Percentiles rank a stretch among this genome's conserved stretches.
Evolutionary conservation across 2,113 vertebrate species (phyloP).

Genomic region (Lichenostomus cassidix): DNA sequence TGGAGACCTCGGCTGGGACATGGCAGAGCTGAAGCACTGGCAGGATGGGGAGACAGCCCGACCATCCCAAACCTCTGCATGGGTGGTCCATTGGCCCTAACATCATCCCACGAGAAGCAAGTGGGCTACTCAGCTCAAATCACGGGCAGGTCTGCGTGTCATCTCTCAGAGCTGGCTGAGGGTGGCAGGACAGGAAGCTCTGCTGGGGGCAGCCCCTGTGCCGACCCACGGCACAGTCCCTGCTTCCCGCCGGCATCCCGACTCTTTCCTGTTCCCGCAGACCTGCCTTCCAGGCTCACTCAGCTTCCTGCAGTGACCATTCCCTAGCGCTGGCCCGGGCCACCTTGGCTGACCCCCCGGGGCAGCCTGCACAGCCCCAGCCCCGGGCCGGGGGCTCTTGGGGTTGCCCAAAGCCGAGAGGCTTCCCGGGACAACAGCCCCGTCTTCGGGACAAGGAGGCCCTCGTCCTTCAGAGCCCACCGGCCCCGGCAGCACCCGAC

Average conservation of each 20-base stretch:
- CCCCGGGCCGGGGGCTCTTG: not conserved
- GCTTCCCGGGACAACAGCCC: not conserved
- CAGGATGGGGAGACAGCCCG: not conserved
- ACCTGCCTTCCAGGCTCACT: not conserved
- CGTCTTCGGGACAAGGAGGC: not conserved
- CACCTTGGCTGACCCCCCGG: not conserved
- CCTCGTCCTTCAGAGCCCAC: not conserved
- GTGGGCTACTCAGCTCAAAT: not conserved
- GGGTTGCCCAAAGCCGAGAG: not conserved
- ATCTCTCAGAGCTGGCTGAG: not conserved
- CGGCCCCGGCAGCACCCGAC: not conserved
- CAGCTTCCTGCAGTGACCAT: not conserved
- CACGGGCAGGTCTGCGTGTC: rapidly evolving
- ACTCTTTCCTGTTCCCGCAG: not conserved
- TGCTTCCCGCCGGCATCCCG: not conserved
- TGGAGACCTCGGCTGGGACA: not conserved
- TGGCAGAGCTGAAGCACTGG: not conserved
- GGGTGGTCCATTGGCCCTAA: rapidly evolving
- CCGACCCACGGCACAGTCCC: not conserved
- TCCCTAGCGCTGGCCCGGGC: not conserved
- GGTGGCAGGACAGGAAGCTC: not conserved
- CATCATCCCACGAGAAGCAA: not conserved
- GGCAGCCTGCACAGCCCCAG: not conserved
- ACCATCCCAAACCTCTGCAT: not conserved
- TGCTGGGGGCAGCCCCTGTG: not conserved